Evolutionary conservation across 2,888 invertebrate species (phyloP).

Genomic region (Abrostola triplasia): DNA sequence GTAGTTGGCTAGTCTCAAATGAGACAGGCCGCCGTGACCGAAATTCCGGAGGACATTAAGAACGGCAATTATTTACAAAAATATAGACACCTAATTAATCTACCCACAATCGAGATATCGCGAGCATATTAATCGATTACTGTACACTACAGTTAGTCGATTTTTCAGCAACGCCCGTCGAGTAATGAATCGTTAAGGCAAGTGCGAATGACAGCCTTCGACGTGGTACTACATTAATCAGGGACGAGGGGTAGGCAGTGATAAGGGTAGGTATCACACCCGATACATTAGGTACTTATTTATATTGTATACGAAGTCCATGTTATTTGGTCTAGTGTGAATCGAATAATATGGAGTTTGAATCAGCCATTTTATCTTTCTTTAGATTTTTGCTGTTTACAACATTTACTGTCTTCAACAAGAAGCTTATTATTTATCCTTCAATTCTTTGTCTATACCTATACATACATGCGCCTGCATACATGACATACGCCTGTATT

Average conservation of each 20-base stretch:
- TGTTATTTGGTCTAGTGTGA: slow-evolving; percentile 21
- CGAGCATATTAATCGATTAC: slow-evolving; percentile 39
- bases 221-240: slow-evolving; percentile 56
- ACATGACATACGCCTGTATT: too few relatives aligned
- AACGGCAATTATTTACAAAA: too few relatives aligned
- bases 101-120: slow-evolving; percentile 24
- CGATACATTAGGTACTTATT: slow-evolving; percentile 35
- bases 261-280: slow-evolving; percentile 41
- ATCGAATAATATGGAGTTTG: slow-evolving; percentile 3
- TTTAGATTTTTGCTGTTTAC: too few relatives aligned
- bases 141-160: slow-evolving; percentile 40
- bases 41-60: too few relatives aligned
- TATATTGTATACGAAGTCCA: background rate
- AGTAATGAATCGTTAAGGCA: slow-evolving; percentile 50
- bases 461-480: too few relatives aligned
- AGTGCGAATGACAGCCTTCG: slow-evolving; percentile 50
- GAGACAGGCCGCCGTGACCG: too few relatives aligned
- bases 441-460: too few relatives aligned
- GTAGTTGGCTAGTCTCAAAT: too few relatives aligned
- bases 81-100: background rate
- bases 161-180: slow-evolving; percentile 44
- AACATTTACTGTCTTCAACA: too few relatives aligned
- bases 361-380: background rate
- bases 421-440: too few relatives aligned
- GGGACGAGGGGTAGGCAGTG: slow-evolving; percentile 13